Evolutionary conservation across 1,140 invertebrate genomes (phyloP).

Genomic region (Helicorthomorpha holstii): DNA sequence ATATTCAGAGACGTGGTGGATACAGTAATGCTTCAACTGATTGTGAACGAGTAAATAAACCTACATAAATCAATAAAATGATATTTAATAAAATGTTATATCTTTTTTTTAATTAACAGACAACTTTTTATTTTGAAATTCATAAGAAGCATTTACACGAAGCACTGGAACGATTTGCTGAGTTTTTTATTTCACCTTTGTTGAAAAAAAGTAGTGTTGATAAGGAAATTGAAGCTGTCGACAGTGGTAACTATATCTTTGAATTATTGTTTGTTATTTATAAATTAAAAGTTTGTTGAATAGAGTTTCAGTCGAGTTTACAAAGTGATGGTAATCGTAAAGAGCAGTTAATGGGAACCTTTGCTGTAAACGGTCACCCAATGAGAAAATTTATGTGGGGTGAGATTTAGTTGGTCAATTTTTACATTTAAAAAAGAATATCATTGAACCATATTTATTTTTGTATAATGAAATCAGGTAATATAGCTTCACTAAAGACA

Average conservation of each 20-base stretch:
- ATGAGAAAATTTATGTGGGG: conserved; percentile 71
- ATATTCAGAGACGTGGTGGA: conserved; percentile 56
- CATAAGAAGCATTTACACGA: conserved; percentile 53
- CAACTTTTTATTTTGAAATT: conserved; percentile 74
- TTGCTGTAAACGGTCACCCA: conserved; percentile 49
- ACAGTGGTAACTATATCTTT: conserved; percentile 45
- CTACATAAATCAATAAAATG: neutral
- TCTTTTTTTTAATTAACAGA: conserved; percentile 22
- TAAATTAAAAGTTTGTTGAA: neutral
- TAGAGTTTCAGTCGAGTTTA: conserved; percentile 56
- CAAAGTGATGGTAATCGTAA: conserved; percentile 46
- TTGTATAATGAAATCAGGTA: conserved; percentile 15
- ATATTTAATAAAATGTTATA: neutral
- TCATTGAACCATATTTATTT: neutral
- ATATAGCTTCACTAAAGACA: conserved; percentile 26
- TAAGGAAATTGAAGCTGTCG: conserved; percentile 76
- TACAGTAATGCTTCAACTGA: conserved; percentile 67
- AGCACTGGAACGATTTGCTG: conserved; percentile 68
- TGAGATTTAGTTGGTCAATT: conserved; percentile 25
- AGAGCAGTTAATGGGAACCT: conserved; percentile 49
- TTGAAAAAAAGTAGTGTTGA: conserved; percentile 72
- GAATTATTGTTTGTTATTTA: neutral
- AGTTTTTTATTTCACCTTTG: conserved; percentile 74
- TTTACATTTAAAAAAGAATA: neutral
- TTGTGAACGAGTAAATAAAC: conserved; percentile 39